phyloP scores from a whole-genome alignment of 2,113 vertebrate species.

The Etheostoma spectabile region DNA sequence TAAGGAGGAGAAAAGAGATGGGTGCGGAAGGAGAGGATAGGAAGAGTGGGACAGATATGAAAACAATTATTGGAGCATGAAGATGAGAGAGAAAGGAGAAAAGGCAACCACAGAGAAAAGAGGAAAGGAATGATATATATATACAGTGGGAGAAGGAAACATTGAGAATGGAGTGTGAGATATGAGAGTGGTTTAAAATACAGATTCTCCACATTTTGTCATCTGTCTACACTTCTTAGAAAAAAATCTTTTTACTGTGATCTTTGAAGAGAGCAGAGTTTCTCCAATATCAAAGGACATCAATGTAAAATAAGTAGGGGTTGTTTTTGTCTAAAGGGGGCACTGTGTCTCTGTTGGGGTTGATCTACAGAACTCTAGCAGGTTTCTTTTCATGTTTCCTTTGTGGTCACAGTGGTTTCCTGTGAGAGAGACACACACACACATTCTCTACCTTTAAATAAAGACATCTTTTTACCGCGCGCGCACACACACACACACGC shows the following conservation, averaged over 20 bases:
- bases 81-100: too few species aligned
- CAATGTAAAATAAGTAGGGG: not conserved
- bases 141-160: too few species aligned
- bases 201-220: not conserved
- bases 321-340: conserved; percentile 52
- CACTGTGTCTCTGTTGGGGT: conserved; percentile 29
- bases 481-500: conserved; percentile 9
- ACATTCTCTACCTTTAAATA: conserved; percentile 7
- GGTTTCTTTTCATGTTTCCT: conserved; percentile 51
- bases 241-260: not conserved
- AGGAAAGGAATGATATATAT: not conserved
- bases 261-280: not conserved
- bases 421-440: conserved; percentile 7
- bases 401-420: conserved; percentile 44
- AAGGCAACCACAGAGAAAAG: not conserved
- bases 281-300: not conserved
- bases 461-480: too few species aligned
- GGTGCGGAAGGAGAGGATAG: not conserved
- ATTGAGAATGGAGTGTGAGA: not conserved
- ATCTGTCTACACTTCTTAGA: not conserved
- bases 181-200: not conserved
- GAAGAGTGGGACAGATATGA: not conserved
- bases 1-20: not conserved
- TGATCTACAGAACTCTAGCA: conserved; percentile 8
- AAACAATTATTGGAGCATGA: not conserved